Evolutionary conservation across 2,113 vertebrate genomes (phyloP).

Genomic region (Coregonus clupeaformis): DNA sequence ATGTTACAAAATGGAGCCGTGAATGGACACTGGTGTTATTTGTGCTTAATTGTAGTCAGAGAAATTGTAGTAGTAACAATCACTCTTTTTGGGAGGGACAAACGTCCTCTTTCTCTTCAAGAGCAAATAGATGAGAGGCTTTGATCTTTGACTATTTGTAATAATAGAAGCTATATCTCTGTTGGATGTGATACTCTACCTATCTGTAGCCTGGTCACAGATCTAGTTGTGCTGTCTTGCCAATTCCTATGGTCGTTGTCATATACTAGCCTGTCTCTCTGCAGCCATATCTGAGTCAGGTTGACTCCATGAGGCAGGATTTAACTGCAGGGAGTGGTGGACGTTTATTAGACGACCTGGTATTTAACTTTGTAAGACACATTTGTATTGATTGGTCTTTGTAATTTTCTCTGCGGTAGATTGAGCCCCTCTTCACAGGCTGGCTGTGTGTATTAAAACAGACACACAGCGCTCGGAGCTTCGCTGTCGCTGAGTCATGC

Average conservation of each 20-base stretch:
- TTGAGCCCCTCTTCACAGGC: conserved; percentile 43
- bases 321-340: conserved; percentile 42
- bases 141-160: no score
- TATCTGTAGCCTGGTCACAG: not conserved
- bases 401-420: conserved; percentile 62
- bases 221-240: not conserved
- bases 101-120: no score
- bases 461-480: conserved; percentile 26
- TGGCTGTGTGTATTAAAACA: conserved; percentile 49
- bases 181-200: no score
- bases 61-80: not conserved
- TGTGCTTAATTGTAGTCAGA: not conserved
- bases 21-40: not conserved
- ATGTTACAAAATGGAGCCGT: not conserved
- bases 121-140: no score
- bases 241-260: not conserved
- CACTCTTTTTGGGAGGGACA: not conserved
- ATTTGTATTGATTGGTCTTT: conserved; percentile 66
- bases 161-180: no score
- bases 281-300: conserved; percentile 38
- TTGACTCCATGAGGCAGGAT: conserved; percentile 44
- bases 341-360: conserved; percentile 55
- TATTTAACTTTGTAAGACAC: conserved; percentile 66
- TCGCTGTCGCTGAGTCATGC: not conserved
- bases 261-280: conserved; percentile 9